These are phyloP conservation scores for Sphaerophoria rueppellii DNA, from an alignment of 2,888 invertebrate genomes.

Conservation along the genomic window DNA sequence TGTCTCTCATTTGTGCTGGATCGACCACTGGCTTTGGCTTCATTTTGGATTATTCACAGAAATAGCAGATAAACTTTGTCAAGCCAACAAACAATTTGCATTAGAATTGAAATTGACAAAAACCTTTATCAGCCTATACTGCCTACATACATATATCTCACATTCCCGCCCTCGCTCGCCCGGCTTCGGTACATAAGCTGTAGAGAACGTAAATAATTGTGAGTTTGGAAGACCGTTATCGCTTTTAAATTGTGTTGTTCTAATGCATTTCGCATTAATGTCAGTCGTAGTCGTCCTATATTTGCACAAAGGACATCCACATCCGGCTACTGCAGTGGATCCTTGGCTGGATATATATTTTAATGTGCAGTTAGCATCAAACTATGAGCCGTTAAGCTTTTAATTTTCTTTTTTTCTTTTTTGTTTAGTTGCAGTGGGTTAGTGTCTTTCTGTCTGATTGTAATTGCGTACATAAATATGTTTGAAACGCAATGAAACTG, in stretches of 20 bases:
- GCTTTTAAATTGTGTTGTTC: slow-evolving; percentile 6
- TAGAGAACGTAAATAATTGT: background rate
- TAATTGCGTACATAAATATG: background rate
- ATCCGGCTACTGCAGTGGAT: background rate
- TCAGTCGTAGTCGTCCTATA: slow-evolving; percentile 17
- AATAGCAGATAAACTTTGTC: slow-evolving; percentile 56
- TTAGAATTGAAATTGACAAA: slow-evolving; percentile 58
- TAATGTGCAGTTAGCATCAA: background rate
- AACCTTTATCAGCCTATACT: no score
- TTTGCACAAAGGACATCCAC: slow-evolving; percentile 28
- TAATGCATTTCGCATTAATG: slow-evolving; percentile 63
- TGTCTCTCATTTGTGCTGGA: background rate
- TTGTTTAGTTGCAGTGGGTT: background rate
- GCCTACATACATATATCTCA: background rate
- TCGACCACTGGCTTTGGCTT: background rate
- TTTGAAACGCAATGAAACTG: slow-evolving; percentile 9
- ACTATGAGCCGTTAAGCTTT: background rate
- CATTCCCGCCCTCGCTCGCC: no score
- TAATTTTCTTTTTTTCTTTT: slow-evolving; percentile 1
- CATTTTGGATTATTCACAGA: slow-evolving; percentile 40
- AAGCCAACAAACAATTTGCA: slow-evolving; percentile 70
- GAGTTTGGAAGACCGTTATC: background rate
- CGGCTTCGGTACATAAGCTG: background rate
- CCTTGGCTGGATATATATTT: background rate
- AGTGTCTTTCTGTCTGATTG: background rate